Percentiles rank a stretch among this genome's conserved stretches.
Evolutionary conservation across 2,113 vertebrate genomes (phyloP).

Genomic region (Oncorhynchus tshawytscha): DNA sequence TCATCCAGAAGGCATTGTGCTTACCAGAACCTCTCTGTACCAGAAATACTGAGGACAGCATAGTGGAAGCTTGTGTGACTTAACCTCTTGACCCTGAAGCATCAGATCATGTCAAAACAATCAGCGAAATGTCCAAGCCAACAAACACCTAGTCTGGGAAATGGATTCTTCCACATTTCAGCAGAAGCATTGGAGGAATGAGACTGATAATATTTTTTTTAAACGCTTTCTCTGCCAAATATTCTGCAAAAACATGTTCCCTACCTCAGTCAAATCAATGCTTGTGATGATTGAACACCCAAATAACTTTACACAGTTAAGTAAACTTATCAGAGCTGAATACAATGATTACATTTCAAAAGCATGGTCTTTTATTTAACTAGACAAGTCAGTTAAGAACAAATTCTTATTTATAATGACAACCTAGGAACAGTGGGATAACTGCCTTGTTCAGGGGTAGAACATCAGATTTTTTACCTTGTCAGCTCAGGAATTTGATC

Average conservation of each 20-base stretch:
- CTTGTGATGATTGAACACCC: conserved; percentile 5
- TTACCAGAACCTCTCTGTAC: conserved; percentile 14
- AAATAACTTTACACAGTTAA: conserved; percentile 31
- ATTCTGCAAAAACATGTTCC: background rate
- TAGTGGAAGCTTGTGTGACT: conserved; percentile 16
- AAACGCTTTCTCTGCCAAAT: background rate
- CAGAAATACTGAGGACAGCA: conserved; percentile 30
- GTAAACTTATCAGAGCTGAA: conserved; percentile 27
- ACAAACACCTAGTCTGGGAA: background rate
- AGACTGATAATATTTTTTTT: background rate
- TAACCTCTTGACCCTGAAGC: background rate
- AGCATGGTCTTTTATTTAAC: background rate
- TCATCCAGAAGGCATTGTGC: conserved; percentile 2
- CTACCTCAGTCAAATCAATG: background rate
- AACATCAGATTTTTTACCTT: too few species aligned
- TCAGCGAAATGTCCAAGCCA: background rate
- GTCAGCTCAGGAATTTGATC: too few species aligned
- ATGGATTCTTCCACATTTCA: background rate
- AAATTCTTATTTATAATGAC: too few species aligned
- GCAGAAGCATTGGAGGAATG: too few species aligned
- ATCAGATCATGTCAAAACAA: background rate
- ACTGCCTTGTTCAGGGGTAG: too few species aligned
- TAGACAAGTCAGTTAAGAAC: too few species aligned
- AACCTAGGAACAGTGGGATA: too few species aligned
- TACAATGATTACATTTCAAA: conserved; percentile 39